Conservation (phyloP, 2,888 invertebrate genomes). For the Sminthurides aquaticus region DNA sequence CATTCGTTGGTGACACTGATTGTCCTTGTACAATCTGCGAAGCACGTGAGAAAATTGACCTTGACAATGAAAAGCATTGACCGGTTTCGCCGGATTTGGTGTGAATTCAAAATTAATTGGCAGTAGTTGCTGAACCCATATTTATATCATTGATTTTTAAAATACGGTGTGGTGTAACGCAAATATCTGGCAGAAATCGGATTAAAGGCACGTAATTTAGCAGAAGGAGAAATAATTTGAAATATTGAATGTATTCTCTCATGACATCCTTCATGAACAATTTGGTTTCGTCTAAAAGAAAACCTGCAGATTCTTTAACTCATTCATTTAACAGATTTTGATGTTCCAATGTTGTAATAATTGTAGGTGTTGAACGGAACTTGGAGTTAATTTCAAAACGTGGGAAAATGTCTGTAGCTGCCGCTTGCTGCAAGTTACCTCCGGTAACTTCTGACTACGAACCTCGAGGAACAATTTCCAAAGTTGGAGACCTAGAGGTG, state of each 20-base stretch:
- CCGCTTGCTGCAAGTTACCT: conserved; percentile 33
- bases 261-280: background rate
- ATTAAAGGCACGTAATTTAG: background rate
- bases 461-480: conserved; percentile 12
- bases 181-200: too few relatives aligned
- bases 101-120: too few relatives aligned
- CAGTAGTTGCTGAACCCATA: too few relatives aligned
- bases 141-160: too few relatives aligned
- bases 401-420: conserved; percentile 7
- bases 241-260: too few relatives aligned
- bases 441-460: conserved; percentile 20
- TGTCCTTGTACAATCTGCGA: background rate
- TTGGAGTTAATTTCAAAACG: background rate
- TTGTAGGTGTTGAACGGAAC: background rate
- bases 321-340: background rate
- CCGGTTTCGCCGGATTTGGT: too few relatives aligned
- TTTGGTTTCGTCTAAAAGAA: too few relatives aligned
- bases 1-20: background rate
- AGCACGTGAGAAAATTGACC: background rate
- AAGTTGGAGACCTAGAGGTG: conserved; percentile 11
- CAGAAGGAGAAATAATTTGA: too few relatives aligned
- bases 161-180: too few relatives aligned
- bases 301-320: too few relatives aligned
- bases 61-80: background rate
- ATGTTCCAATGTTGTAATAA: background rate